Evolutionary conservation across 2,113 vertebrate genomes (phyloP).

Genomic region (Pseudopodoces humilis): DNA sequence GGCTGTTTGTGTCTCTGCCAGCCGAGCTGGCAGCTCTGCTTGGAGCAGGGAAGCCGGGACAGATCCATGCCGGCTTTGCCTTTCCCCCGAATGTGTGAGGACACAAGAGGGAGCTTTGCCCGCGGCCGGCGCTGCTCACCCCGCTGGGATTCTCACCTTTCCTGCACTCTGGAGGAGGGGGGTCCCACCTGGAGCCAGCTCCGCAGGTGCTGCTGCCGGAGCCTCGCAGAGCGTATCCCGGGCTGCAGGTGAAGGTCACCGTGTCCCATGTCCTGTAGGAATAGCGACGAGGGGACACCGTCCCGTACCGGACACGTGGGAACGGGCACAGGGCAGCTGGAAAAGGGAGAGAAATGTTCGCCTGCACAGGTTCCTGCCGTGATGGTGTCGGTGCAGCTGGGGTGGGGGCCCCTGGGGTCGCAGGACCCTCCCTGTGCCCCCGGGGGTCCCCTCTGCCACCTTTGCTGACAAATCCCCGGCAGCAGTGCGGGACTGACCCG

Average conservation of each 20-base stretch:
- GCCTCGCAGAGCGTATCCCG: not conserved
- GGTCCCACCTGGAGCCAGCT: not conserved
- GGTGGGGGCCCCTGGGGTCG: not conserved
- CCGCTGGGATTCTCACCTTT: not conserved
- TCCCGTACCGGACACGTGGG: fast-evolving
- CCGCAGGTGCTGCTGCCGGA: not conserved
- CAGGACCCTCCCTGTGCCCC: not conserved
- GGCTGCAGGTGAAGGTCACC: not conserved
- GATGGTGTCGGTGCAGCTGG: not conserved
- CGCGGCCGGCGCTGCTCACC: fast-evolving
- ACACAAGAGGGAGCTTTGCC: not conserved
- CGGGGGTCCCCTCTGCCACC: not conserved
- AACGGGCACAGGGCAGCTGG: fast-evolving
- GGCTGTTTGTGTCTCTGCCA: not conserved
- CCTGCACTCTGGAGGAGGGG: not conserved
- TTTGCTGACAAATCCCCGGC: too few relatives aligned
- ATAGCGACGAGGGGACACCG: fast-evolving
- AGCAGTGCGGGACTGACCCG: too few relatives aligned
- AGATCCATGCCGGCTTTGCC: not conserved
- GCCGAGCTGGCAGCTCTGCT: not conserved
- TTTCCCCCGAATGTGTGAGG: fast-evolving
- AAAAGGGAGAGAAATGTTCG: not conserved
- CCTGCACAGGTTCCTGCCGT: fast-evolving
- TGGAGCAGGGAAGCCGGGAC: not conserved
- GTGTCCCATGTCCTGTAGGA: fast-evolving